Evolutionary conservation across 2,113 vertebrate species (phyloP), one percentile per base, ranked within the genome.

Genomic region (Antechinus flavipes): DNA sequence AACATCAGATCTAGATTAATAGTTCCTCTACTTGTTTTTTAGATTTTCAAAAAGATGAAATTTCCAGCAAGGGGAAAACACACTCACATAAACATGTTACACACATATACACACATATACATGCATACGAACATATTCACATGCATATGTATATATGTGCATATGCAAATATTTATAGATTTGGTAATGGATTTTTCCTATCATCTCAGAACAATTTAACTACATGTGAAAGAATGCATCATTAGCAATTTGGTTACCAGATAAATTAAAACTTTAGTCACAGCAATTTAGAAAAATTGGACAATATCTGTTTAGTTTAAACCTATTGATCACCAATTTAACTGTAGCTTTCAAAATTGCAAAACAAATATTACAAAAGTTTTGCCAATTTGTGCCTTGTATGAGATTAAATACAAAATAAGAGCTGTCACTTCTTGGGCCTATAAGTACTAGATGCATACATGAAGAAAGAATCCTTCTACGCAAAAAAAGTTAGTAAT

Each of bases 21-120:
- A 35, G 27, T 68, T 68, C 11, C 30, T 68, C 11, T 68, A 35
- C 30, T 8, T 35, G 30, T 10, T 68, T 68, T 30, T 3, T 68
- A 68, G 58, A 68, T 11, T 68, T 68, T 35, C 30, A 35, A 5
- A 68, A 68, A 68, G 58, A 68, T 68, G 30, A 68, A 68, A 68
- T 68, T 68, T 68, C 30, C 61, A 68, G 3, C 10, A 68, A 68
- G 61, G 12, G 12, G 11, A 35, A 35, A 55, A 68, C 58, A 68
- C 12, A 68, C 42, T 42, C 12, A 68, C 61, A 68, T 30, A 68
- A 4, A 35, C 27, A 30, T 0, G 27, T 2, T 9, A 30, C 0
- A 61, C 0, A 30, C 2, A 30, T 2, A 61, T 9, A 30, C 0
- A 61, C 0, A 30, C 2, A 30, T 2, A 61, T 0, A 30, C 2